Conservation (phyloP, 2,113 vertebrate species). For the Mustela lutreola region DNA sequence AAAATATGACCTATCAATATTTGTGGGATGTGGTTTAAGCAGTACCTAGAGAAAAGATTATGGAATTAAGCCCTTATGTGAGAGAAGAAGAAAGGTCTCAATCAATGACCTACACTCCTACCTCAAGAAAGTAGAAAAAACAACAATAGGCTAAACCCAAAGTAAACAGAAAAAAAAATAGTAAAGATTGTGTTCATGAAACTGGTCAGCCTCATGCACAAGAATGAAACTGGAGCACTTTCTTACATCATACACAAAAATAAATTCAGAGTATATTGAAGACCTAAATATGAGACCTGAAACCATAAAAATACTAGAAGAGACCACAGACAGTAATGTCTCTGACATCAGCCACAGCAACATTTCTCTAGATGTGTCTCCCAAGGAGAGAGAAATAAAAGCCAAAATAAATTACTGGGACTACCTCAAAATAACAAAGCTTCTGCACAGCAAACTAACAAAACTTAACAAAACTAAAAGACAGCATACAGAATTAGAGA, state of each 20-base stretch:
- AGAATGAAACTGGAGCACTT: not conserved
- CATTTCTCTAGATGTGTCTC: not conserved
- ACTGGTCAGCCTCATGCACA: not conserved
- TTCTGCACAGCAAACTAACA: too few species aligned
- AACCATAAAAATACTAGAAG: not conserved
- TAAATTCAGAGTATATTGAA: not conserved
- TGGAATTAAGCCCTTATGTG: not conserved
- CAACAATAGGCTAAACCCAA: not conserved
- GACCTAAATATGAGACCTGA: not conserved
- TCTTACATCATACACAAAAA: not conserved
- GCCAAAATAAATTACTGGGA: not conserved
- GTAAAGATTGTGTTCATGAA: not conserved
- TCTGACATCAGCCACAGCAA: not conserved
- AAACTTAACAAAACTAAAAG: too few species aligned
- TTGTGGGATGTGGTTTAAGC: not conserved
- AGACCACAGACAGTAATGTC: not conserved
- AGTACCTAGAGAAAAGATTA: slow-evolving; percentile 20
- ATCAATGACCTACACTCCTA: not conserved
- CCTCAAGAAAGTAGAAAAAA: not conserved
- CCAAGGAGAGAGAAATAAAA: not conserved
- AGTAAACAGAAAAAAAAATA: slow-evolving; percentile 5
- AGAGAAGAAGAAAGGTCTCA: not conserved
- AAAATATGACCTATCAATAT: slow-evolving; percentile 17
- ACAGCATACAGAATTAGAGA: too few species aligned
- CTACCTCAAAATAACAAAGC: too few species aligned